Evolutionary conservation across 2,797 vertebrate genomes (phyloP).

Genomic region (Okamejei kenojei): DNA sequence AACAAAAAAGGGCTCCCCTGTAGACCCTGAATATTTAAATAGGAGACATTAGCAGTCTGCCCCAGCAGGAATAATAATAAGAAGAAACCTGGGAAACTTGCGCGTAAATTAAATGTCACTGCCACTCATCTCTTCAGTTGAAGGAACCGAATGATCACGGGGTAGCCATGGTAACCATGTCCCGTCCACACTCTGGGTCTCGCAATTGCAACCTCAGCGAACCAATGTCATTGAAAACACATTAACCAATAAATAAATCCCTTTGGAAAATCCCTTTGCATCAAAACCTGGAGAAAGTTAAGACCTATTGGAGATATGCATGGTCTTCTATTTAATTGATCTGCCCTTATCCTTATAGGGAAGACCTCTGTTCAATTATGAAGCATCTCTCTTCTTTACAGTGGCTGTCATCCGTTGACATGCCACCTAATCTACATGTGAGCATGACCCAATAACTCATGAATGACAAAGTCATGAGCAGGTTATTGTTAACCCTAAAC

Average conservation of each 20-base stretch:
- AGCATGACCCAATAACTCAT: conserved; percentile 17
- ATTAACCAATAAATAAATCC: not conserved
- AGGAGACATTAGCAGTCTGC: conserved; percentile 69
- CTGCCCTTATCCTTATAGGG: not conserved
- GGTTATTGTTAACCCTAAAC: not conserved
- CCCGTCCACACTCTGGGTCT: conserved; percentile 62
- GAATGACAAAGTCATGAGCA: conserved; percentile 30
- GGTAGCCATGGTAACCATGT: conserved; percentile 90
- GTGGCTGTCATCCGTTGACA: conserved; percentile 16
- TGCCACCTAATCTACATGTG: not conserved
- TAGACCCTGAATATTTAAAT: conserved; percentile 73
- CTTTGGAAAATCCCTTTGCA: not conserved
- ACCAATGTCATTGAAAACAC: conserved; percentile 35
- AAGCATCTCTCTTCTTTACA: not conserved
- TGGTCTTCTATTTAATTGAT: not conserved
- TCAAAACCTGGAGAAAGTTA: not conserved
- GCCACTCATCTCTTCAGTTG: conserved; percentile 80
- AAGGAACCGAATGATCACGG: conserved; percentile 81
- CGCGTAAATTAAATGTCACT: conserved; percentile 97
- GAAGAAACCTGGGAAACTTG: conserved; percentile 71
- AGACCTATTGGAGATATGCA: not conserved
- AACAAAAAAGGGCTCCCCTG: conserved; percentile 40
- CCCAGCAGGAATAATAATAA: conserved; percentile 83
- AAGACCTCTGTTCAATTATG: not conserved
- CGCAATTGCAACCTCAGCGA: conserved; percentile 52